Evolutionary conservation across 2,797 vertebrate genomes (phyloP).

Genomic region (Hyperoplus immaculatus): DNA sequence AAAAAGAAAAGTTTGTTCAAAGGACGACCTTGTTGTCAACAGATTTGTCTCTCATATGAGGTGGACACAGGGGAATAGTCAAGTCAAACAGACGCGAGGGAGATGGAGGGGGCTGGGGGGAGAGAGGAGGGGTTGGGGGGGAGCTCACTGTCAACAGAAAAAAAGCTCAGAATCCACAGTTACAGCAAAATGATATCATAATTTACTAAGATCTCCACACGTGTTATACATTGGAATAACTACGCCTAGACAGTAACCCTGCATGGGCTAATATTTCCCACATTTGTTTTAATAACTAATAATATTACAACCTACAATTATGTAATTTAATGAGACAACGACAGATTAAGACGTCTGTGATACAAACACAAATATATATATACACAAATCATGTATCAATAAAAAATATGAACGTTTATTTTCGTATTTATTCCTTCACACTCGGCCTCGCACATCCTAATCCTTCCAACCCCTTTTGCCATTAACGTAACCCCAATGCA

Average conservation of each 20-base stretch:
- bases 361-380: background rate
- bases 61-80: conserved; percentile 67
- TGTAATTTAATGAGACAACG: background rate
- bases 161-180: conserved; percentile 25
- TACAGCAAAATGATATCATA: conserved; percentile 35
- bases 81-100: conserved; percentile 61
- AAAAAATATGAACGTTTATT: background rate
- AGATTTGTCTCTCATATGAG: conserved; percentile 78
- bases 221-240: background rate
- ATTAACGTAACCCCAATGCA: conserved; percentile 29
- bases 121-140: background rate
- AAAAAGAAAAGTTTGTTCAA: conserved; percentile 75
- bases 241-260: background rate
- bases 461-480: conserved; percentile 23
- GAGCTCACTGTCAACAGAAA: background rate
- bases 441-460: conserved; percentile 15
- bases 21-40: conserved; percentile 83
- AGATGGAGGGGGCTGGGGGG: background rate
- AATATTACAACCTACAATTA: background rate
- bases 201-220: conserved; percentile 13
- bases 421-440: conserved; percentile 2
- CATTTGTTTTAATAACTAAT: background rate
- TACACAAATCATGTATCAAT: background rate
- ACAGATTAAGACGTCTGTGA: background rate
- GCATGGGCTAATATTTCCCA: background rate